phyloP scores from a whole-genome alignment of 2,888 invertebrate genomes.

The Agapostemon virescens region DNA sequence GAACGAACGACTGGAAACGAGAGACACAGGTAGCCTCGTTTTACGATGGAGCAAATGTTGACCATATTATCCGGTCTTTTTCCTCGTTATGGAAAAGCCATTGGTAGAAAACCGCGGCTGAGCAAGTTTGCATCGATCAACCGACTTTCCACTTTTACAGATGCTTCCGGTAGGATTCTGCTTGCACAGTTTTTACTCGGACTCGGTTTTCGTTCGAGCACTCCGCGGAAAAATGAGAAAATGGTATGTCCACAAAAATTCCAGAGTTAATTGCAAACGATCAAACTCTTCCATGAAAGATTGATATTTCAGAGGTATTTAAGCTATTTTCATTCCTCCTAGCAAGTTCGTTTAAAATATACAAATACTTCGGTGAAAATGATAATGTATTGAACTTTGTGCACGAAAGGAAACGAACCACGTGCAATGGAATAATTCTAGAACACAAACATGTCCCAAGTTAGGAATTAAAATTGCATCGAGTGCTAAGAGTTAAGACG shows the following conservation, averaged over 20 bases:
- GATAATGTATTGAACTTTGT: too few species aligned
- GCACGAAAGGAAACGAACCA: too few species aligned
- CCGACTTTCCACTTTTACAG: slow-evolving; percentile 9
- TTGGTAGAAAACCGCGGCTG: slow-evolving; percentile 5
- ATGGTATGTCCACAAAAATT: neutral
- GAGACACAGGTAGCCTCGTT: slow-evolving; percentile 24
- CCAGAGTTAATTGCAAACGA: neutral
- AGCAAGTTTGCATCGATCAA: neutral
- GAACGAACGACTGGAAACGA: slow-evolving; percentile 12
- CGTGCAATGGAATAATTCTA: too few species aligned
- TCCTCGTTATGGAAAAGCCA: slow-evolving; percentile 9
- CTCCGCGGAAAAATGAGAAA: neutral
- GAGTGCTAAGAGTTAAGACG: too few species aligned
- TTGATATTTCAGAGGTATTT: neutral
- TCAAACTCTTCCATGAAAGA: neutral
- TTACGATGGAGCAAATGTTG: slow-evolving; percentile 47
- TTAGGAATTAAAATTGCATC: too few species aligned
- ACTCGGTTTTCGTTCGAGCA: neutral
- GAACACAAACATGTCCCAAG: too few species aligned
- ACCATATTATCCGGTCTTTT: slow-evolving; percentile 26
- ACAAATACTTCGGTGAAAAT: too few species aligned
- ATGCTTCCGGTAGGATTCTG: neutral
- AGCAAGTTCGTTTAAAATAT: too few species aligned
- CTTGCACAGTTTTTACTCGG: neutral
- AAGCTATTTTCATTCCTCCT: too few species aligned